Conservation (phyloP, 2,113 vertebrate genomes). For the Caranx ignobilis region DNA sequence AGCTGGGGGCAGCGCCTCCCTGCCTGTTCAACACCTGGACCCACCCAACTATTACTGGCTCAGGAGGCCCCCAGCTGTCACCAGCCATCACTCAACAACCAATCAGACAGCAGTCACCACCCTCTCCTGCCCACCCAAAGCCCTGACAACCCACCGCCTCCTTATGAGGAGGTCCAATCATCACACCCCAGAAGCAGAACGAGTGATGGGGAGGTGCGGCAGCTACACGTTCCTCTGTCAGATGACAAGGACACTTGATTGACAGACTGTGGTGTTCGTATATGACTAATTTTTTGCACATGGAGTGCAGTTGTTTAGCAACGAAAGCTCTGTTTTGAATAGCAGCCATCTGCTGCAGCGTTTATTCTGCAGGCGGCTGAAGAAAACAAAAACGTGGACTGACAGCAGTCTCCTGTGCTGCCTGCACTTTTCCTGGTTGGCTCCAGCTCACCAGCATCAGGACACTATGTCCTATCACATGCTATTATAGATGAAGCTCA, state of each 20-base stretch:
- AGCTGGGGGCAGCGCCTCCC: conserved; percentile 81
- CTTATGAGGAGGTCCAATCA: conserved; percentile 77
- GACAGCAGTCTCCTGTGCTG: conserved; percentile 27
- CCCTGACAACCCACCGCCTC: conserved; percentile 72
- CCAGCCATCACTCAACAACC: conserved; percentile 35
- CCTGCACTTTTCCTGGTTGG: conserved; percentile 61
- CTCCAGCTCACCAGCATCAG: conserved; percentile 52
- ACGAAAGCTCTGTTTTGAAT: not conserved
- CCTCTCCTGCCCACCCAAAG: conserved; percentile 53
- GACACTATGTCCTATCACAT: conserved; percentile 29
- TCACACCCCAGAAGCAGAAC: conserved; percentile 39
- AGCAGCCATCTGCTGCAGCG: not conserved
- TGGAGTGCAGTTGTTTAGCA: not conserved
- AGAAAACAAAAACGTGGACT: not conserved
- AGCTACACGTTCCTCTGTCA: conserved; percentile 59
- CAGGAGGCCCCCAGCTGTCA: conserved; percentile 59
- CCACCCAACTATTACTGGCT: conserved; percentile 80
- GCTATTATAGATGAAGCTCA: conserved; percentile 24
- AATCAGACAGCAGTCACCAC: conserved; percentile 42
- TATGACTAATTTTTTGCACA: not conserved
- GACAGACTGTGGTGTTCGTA: not conserved
- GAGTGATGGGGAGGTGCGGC: conserved; percentile 41
- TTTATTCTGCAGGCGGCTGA: conserved; percentile 3
- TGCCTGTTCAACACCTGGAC: conserved; percentile 48
- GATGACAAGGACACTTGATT: conserved; percentile 78